Evolutionary conservation across 2,888 invertebrate species (phyloP), one percentile per base, ranked within the genome.

Genomic region (Drosophila ezoana): DNA sequence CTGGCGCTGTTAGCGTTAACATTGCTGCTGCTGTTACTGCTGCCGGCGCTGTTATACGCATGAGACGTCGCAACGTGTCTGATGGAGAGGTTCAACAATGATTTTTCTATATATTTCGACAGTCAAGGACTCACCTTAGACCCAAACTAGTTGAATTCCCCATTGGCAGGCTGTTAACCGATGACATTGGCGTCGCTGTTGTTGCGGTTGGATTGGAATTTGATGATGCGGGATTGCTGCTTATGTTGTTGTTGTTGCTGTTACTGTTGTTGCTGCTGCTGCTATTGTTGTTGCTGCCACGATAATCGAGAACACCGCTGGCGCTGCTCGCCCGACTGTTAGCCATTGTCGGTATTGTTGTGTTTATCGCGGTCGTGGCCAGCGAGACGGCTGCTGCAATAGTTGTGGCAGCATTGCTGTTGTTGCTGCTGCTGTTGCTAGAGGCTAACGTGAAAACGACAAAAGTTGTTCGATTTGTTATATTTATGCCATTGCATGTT

Each of bases 361-460:
- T 86, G 20, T 74, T 76, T 10, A 89, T 87, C 3, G 90, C 90
- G 9, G 83, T 87, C 57, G 78, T 82, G 48, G 82, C 79, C 51
- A 86, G 49, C 11, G 83, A 83, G 18, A 85, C 82, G 8, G 87
- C 85, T 5, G 88, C 79, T 37, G 89, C 84, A 45, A 81, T 75
- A 62, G 87, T 87, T 57, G 83, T 84, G 18, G 83, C 85, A 43
- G 83, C 83, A 41, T 69, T 74, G 69, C 73, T 66, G 75, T 78
- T 66, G 84, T 60, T 48, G 73, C 64, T 14, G 88, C 76, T 49
- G 78, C 61, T 65, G 75, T 74, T 76, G 64, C 58, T 82, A 65
- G 84, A 63, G 43, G 89, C 81, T 71, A 67, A 40, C 62, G 52
- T 65, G 77, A 44, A 80, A 78, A 78, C 54, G 49, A 73, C 59